Conservation (phyloP, 2,888 invertebrate species). For the Polia nebulosa region DNA sequence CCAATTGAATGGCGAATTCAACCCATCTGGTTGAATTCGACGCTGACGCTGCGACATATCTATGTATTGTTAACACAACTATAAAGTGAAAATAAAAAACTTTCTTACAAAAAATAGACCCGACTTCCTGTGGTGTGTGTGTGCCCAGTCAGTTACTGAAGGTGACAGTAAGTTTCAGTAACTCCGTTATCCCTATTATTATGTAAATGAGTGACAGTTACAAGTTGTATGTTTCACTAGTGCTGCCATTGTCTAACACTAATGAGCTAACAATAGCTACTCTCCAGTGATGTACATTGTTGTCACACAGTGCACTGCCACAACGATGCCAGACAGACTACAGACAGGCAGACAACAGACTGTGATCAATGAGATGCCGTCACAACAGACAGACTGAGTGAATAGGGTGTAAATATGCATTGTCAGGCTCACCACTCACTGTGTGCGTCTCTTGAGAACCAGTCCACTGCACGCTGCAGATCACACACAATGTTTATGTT, state of each 20-base stretch:
- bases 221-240: neutral
- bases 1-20: no score
- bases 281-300: neutral
- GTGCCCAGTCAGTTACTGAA: neutral
- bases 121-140: no score
- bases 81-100: no score
- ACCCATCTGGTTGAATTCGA: no score
- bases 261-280: conserved; percentile 20
- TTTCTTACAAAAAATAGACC: no score
- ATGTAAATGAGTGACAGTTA: neutral
- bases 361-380: neutral
- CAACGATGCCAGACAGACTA: no score
- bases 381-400: neutral
- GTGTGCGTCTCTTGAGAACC: neutral
- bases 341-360: neutral
- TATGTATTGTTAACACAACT: no score
- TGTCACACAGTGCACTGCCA: no score
- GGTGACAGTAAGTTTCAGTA: neutral
- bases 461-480: neutral
- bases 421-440: neutral
- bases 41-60: no score
- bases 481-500: neutral
- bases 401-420: neutral
- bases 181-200: neutral
- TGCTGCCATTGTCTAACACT: conserved; percentile 26